Conservation (phyloP, 2,797 vertebrate genomes). For the Pantherophis alleghaniensis region DNA sequence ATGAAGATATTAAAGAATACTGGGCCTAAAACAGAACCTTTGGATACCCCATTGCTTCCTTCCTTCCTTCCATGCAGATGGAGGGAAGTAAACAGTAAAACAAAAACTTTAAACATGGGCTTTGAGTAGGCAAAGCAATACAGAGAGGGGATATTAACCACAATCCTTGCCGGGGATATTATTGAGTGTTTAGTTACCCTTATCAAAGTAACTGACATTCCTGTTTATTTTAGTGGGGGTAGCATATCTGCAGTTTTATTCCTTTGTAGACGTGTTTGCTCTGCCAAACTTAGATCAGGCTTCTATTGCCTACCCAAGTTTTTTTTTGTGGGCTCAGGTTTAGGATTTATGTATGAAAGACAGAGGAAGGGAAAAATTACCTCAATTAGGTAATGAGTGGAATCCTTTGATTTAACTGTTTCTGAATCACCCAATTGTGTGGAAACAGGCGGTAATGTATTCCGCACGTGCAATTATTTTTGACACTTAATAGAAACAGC, state of each 20-base stretch:
- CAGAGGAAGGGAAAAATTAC: not conserved
- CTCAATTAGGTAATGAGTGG: constrained; percentile 3
- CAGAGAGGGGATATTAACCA: not conserved
- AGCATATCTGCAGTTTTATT: not conserved
- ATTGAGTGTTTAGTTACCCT: not conserved
- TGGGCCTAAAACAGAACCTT: not conserved
- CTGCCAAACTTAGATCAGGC: not conserved
- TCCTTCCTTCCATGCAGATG: not conserved
- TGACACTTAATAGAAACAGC: constrained; percentile 9
- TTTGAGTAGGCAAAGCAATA: not conserved
- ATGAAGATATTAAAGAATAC: not conserved
- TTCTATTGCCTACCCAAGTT: not conserved
- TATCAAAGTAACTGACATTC: not conserved
- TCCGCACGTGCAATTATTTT: constrained; percentile 7
- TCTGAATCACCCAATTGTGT: constrained; percentile 11
- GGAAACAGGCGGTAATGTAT: not conserved
- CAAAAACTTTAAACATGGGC: not conserved
- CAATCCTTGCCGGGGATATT: not conserved
- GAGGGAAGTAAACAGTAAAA: not conserved
- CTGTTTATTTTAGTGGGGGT: not conserved
- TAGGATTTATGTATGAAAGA: not conserved
- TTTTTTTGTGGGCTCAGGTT: not conserved
- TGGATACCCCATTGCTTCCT: not conserved
- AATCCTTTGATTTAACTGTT: constrained; percentile 17
- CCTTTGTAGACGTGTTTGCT: not conserved